Evolutionary conservation across 2,888 invertebrate genomes (phyloP), one percentile per base, ranked within the genome.

Genomic region (Plutella xylostella): DNA sequence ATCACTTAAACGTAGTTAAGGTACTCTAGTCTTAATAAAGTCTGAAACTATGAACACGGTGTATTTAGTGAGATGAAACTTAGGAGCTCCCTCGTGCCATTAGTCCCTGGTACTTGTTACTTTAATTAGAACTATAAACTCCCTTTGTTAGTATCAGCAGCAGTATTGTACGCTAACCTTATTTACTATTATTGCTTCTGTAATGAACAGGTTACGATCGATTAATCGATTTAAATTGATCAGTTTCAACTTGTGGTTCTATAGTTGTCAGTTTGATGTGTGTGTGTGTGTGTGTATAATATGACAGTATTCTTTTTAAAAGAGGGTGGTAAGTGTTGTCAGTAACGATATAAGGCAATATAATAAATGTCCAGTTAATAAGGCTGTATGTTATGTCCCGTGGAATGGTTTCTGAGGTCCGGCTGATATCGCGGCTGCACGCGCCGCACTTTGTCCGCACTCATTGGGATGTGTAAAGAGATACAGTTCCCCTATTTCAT

Each of bases 381-480:
- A 44, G 39, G 39, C 15, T 7, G 31, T 43, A 31, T 31, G 22
- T 43, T 14, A 37, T 43, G 25, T 34, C 18, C 31, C 31, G 21
- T 22, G 17, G 19, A 6, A 21, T 9, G 11, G 14, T 38, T 45
- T 33, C 45, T 43, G 44, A 44, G 48, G 43, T 48, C 51, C 55
- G 49, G 46, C 50, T 38, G 30, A 7, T n/a, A 30, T 44, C 35
- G 34, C 54, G 48, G 45, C 48, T 51, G 50, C 56, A 58, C 58
- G 51, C 51, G 54, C 44, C 58, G 50, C 54, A 60, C 66, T 70
- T 74, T 76, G 76, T 78, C 57, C 72, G 65, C 68, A 57, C 56
- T 56, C 73, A 68, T 57, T 73, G 61, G 66, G 55, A 72, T 67
- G 75, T 68, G 67, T 59, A 62, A 69, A 70, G 65, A 75, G 72